Percentiles rank a stretch among this genome's conserved stretches.
Conservation (phyloP, 2,797 vertebrate genomes). For the Bovichtus diacanthus region DNA sequence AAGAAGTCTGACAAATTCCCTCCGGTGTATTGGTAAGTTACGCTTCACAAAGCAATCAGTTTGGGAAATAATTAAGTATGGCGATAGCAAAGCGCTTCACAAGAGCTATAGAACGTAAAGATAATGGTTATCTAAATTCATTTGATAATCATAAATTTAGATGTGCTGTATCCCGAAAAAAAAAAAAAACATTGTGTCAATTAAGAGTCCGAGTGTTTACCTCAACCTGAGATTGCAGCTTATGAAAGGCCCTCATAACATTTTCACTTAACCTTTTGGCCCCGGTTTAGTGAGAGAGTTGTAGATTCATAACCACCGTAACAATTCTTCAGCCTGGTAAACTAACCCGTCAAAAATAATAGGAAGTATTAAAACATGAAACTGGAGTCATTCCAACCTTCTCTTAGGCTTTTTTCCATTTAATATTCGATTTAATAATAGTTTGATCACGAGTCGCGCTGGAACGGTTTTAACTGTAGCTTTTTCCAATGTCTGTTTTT, state of each 20-base stretch:
- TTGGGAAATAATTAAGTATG: conserved; percentile 30
- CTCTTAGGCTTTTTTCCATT: background rate
- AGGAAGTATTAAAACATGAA: background rate
- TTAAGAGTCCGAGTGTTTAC: background rate
- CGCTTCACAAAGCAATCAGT: conserved; percentile 38
- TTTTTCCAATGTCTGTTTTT: background rate
- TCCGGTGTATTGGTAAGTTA: conserved; percentile 26
- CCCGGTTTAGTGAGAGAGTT: background rate
- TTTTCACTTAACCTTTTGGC: background rate
- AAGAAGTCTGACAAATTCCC: conserved; percentile 34
- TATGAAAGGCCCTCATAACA: background rate
- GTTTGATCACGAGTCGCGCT: background rate
- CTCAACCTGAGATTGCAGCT: background rate
- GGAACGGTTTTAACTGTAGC: background rate
- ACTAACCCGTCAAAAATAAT: background rate
- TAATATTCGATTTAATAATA: background rate
- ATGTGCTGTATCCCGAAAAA: conserved; percentile 3
- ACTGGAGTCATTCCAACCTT: background rate
- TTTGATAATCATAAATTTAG: conserved; percentile 14
- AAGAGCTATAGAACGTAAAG: conserved; percentile 1
- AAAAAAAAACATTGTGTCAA: conserved; percentile 1
- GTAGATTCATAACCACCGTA: background rate
- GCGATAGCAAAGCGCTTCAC: conserved; percentile 15
- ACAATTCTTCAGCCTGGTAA: background rate
- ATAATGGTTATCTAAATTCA: conserved; percentile 26